phyloP scores from a whole-genome alignment of 2,888 invertebrate genomes.

The Rhingia campestris region DNA sequence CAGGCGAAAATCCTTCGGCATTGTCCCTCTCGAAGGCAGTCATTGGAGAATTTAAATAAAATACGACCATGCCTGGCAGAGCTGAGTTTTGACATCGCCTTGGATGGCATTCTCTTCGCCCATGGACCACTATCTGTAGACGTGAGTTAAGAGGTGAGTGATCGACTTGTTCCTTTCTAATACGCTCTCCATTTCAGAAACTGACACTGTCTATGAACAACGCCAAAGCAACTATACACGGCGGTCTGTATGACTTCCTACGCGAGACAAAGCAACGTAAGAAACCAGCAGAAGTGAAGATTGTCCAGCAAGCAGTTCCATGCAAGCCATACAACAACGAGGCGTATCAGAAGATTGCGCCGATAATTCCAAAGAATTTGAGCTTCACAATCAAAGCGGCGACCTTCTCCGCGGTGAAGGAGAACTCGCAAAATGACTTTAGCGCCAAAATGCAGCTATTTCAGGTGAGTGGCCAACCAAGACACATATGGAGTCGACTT shows the following conservation, averaged over 20 bases:
- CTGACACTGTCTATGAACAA: slow-evolving; percentile 83
- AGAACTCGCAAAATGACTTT: slow-evolving; percentile 88
- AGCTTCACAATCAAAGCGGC: slow-evolving; percentile 89
- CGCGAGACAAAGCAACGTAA: slow-evolving; percentile 82
- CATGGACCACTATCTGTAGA: slow-evolving; percentile 93
- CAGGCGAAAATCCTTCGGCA: slow-evolving; percentile 81
- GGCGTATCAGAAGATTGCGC: slow-evolving; percentile 87
- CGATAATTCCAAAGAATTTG: slow-evolving; percentile 92
- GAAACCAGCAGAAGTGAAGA: slow-evolving; percentile 74
- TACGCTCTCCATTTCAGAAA: slow-evolving; percentile 78
- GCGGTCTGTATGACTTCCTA: slow-evolving; percentile 83
- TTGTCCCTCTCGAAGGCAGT: slow-evolving; percentile 80
- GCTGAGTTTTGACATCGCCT: slow-evolving; percentile 88
- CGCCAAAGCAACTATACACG: slow-evolving; percentile 83
- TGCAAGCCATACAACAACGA: slow-evolving; percentile 81
- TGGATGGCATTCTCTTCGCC: slow-evolving; percentile 91
- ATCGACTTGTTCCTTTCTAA: not conserved
- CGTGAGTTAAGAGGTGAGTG: slow-evolving; percentile 83
- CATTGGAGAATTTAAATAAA: slow-evolving; percentile 82
- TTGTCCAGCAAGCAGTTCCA: slow-evolving; percentile 55
- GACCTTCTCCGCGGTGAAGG: slow-evolving; percentile 87
- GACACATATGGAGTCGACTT: not conserved
- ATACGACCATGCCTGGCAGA: slow-evolving; percentile 88
- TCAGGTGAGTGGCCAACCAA: slow-evolving; percentile 83
- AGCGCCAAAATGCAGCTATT: slow-evolving; percentile 87